phyloP scores from a whole-genome alignment of 1,140 invertebrate genomes.

The Meteorus sp. region DNA sequence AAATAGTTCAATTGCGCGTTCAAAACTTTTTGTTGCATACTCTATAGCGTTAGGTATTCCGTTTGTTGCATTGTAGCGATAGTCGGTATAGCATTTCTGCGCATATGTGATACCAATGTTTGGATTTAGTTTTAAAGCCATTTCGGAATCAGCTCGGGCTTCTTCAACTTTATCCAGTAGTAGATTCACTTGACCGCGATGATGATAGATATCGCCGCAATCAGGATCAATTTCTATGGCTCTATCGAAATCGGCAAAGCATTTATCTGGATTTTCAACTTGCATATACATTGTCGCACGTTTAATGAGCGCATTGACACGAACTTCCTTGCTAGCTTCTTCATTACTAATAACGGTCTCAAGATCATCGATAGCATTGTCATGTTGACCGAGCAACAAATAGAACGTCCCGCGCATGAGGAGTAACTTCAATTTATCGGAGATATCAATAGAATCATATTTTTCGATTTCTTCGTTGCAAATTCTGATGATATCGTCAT shows the following conservation, averaged over 20 bases:
- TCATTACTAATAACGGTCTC: constrained; percentile 64
- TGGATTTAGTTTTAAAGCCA: constrained; percentile 79
- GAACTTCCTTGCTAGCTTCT: constrained; percentile 64
- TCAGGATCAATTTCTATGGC: constrained; percentile 76
- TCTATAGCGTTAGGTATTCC: constrained; percentile 64
- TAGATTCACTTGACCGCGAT: constrained; percentile 77
- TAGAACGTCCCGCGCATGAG: constrained; percentile 83
- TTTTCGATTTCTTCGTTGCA: constrained; percentile 81
- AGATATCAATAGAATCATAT: constrained; percentile 57
- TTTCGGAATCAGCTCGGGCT: constrained; percentile 81
- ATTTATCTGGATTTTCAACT: constrained; percentile 71
- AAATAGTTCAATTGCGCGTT: constrained; percentile 75
- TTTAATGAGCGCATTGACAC: constrained; percentile 89
- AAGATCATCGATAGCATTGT: constrained; percentile 74
- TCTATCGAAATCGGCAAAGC: constrained; percentile 74
- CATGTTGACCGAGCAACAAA: constrained; percentile 72
- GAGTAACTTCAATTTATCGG: constrained; percentile 67
- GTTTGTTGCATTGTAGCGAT: constrained; percentile 65
- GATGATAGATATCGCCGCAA: constrained; percentile 84
- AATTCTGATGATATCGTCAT: constrained; percentile 75
- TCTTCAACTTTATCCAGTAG: constrained; percentile 78
- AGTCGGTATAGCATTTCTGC: constrained; percentile 86
- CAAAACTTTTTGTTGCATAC: constrained; percentile 71
- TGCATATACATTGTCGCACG: constrained; percentile 82
- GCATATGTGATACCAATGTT: constrained; percentile 81